A percentile compares a stretch with the other conserved stretches of the same genome.
phyloP scores from a whole-genome alignment of 2,888 invertebrate species.

The Limnephilus rhombicus region DNA sequence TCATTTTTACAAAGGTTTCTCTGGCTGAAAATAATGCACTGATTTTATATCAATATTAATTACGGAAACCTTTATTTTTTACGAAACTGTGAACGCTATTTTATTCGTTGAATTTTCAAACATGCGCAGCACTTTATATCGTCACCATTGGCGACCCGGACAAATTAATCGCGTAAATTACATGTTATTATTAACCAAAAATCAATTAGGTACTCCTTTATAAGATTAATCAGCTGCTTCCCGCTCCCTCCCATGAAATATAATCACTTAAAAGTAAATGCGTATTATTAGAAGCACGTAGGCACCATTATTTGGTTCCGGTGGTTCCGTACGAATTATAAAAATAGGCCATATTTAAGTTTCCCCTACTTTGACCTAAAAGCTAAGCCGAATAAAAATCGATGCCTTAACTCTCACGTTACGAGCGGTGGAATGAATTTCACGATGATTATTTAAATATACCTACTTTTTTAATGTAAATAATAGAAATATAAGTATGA shows the following conservation, averaged over 20 bases:
- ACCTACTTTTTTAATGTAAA: too few relatives aligned
- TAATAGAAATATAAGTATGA: too few relatives aligned
- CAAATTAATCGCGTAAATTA: background rate
- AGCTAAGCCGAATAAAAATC: background rate
- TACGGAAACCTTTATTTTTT: background rate
- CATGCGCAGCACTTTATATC: background rate
- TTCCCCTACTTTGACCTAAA: conserved; percentile 1
- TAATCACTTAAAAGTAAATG: background rate
- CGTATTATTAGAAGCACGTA: background rate
- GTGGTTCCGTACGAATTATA: background rate
- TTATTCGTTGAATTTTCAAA: background rate
- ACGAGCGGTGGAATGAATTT: background rate
- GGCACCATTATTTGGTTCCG: background rate
- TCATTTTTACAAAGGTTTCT: background rate
- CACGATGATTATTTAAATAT: background rate
- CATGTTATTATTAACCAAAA: background rate
- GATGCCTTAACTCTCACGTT: background rate
- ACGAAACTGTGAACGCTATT: background rate
- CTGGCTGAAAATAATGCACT: background rate
- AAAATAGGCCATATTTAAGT: background rate
- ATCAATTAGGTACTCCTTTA: background rate
- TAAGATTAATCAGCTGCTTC: background rate
- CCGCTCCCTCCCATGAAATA: background rate
- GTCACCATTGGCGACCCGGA: background rate
- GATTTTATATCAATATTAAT: background rate